These are phyloP conservation scores for Acanthopagrus latus DNA, from an alignment of 2,797 vertebrate species.

Conservation along the genomic window DNA sequence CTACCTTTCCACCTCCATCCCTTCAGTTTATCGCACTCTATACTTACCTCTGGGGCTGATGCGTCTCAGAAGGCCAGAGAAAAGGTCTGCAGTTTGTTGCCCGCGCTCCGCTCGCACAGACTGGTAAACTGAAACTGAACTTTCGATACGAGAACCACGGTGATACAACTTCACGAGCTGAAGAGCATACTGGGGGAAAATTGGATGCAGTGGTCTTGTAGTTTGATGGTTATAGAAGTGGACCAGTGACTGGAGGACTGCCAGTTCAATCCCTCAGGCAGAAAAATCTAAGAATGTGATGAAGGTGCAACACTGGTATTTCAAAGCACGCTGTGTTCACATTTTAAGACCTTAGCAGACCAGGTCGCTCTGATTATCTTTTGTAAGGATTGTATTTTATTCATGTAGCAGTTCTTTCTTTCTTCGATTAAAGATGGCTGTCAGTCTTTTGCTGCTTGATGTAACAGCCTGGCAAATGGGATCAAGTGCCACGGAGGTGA, in stretches of 20 bases:
- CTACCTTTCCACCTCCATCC: constrained; percentile 55
- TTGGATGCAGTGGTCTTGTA: constrained; percentile 48
- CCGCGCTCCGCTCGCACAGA: constrained; percentile 19
- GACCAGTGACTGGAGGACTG: constrained; percentile 58
- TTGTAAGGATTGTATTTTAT: not conserved
- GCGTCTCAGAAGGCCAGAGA: constrained; percentile 36
- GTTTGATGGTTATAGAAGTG: constrained; percentile 66
- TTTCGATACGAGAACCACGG: constrained; percentile 48
- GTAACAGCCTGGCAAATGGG: constrained; percentile 16
- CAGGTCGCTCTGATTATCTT: constrained; percentile 4
- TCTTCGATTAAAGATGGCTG: constrained; percentile 11
- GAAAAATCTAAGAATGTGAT: constrained; percentile 47
- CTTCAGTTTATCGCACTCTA: constrained; percentile 47
- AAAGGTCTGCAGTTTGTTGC: constrained; percentile 35
- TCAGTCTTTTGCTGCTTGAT: not conserved
- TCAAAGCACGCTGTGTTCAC: constrained; percentile 29
- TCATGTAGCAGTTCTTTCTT: not conserved
- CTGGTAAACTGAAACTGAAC: constrained; percentile 53
- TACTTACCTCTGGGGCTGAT: constrained; percentile 53
- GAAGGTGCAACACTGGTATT: constrained; percentile 26
- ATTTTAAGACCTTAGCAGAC: constrained; percentile 12
- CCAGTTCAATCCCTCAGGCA: constrained; percentile 49
- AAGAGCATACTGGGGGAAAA: constrained; percentile 49
- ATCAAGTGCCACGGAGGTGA: not conserved
- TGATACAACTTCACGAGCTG: constrained; percentile 49